phyloP scores from a whole-genome alignment of 2,888 invertebrate genomes.

The Actias luna region DNA sequence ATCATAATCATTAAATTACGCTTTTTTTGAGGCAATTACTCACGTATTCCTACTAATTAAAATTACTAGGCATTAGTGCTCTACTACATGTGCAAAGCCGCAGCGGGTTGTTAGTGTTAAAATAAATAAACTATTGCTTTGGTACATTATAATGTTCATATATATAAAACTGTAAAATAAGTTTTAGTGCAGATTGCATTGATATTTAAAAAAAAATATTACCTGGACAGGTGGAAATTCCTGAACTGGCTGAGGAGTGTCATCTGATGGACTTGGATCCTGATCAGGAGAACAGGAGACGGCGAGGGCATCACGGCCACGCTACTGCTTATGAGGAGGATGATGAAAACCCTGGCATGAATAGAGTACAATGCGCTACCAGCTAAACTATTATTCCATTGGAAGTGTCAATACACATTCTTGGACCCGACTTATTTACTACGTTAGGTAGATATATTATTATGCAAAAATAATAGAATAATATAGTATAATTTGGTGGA shows the following conservation, averaged over 20 bases:
- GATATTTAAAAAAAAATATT: neutral
- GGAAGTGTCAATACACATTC: constrained; percentile 20
- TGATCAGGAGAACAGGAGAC: constrained; percentile 85
- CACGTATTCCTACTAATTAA: no score
- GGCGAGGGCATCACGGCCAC: constrained; percentile 81
- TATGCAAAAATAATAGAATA: constrained; percentile 2
- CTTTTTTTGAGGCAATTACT: no score
- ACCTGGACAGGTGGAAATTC: constrained; percentile 78
- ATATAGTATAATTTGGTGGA: neutral
- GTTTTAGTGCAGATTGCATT: no score
- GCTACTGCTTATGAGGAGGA: constrained; percentile 87
- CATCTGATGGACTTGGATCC: constrained; percentile 89
- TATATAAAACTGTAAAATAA: no score
- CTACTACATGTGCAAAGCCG: no score
- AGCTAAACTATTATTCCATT: constrained; percentile 74
- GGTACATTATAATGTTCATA: no score
- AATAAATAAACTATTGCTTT: no score
- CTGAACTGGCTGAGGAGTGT: constrained; percentile 90
- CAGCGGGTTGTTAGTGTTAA: no score
- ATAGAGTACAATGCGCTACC: constrained; percentile 90
- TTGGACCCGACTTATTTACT: constrained; percentile 29
- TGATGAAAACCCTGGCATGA: constrained; percentile 85
- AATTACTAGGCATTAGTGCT: no score
- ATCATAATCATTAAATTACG: no score
- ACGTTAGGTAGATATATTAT: constrained; percentile 1